Evolutionary conservation across 2,113 vertebrate species (phyloP).

Genomic region (Hypomesus transpacificus): DNA sequence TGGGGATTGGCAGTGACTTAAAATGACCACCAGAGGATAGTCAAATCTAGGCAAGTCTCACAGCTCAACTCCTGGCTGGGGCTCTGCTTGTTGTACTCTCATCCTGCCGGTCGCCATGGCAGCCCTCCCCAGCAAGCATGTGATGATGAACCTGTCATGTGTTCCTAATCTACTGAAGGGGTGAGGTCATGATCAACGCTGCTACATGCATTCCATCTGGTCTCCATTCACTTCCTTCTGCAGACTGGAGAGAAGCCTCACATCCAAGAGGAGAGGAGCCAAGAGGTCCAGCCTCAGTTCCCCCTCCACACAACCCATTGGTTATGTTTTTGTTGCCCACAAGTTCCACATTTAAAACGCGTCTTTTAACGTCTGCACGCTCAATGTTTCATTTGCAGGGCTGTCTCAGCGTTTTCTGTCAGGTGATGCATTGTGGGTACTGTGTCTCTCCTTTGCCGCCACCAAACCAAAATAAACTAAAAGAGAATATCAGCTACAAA

Average conservation of each 20-base stretch:
- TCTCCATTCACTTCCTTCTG: conserved; percentile 34
- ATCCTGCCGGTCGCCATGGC: conserved; percentile 6
- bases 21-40: conserved; percentile 62
- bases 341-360: not conserved
- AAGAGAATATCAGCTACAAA: not conserved
- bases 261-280: conserved; percentile 13
- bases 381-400: too few species aligned
- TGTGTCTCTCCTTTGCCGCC: not conserved
- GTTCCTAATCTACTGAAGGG: conserved; percentile 55
- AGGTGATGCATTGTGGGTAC: not conserved
- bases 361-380: too few species aligned
- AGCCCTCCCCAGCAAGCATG: conserved; percentile 20
- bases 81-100: not conserved
- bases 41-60: conserved; percentile 21
- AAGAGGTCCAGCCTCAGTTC: conserved; percentile 13
- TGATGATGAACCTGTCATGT: conserved; percentile 50
- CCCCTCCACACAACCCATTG: not conserved
- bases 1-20: not conserved
- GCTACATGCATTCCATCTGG: conserved; percentile 49
- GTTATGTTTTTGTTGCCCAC: too few species aligned
- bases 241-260: conserved; percentile 22
- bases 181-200: conserved; percentile 54
- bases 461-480: not conserved
- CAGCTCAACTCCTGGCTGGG: not conserved
- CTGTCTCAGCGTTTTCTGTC: not conserved